These are phyloP conservation scores for Watsonalla cultraria DNA, from an alignment of 2,888 invertebrate species.

Conservation along the genomic window DNA sequence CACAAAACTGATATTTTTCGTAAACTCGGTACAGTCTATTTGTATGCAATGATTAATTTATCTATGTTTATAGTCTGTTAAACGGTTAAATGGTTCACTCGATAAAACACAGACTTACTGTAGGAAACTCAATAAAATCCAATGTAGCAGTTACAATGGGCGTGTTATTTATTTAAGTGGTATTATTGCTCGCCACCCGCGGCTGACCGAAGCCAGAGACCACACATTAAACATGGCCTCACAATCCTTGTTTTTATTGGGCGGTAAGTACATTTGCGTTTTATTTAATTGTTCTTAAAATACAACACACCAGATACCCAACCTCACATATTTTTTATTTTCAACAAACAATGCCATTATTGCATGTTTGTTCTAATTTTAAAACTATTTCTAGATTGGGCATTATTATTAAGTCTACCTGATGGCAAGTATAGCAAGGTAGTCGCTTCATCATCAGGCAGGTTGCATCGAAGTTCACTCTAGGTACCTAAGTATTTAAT, in stretches of 20 bases:
- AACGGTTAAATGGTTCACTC: conserved; percentile 39
- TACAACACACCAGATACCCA: neutral
- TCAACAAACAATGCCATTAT: too few species aligned
- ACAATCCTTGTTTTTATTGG: conserved; percentile 24
- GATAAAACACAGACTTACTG: conserved; percentile 59
- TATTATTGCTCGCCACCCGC: conserved; percentile 48
- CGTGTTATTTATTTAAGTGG: conserved; percentile 72
- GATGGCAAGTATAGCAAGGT: too few species aligned
- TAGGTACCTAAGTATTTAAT: too few species aligned
- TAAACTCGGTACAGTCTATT: conserved; percentile 21
- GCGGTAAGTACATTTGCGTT: conserved; percentile 17
- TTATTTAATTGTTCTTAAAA: conserved; percentile 17
- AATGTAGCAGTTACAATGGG: conserved; percentile 45
- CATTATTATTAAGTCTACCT: too few species aligned
- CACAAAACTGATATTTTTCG: conserved; percentile 27
- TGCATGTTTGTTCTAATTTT: too few species aligned
- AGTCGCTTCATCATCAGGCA: too few species aligned
- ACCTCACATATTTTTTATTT: too few species aligned
- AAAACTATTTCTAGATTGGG: too few species aligned
- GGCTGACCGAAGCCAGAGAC: conserved; percentile 38
- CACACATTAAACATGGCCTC: conserved; percentile 58
- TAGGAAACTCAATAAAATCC: conserved; percentile 65
- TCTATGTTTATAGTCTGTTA: conserved; percentile 62
- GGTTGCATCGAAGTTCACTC: too few species aligned
- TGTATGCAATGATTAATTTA: conserved; percentile 67